Evolutionary conservation across 2,888 invertebrate genomes (phyloP), one percentile per base, ranked within the genome.

Genomic region (Eulithis prunata): DNA sequence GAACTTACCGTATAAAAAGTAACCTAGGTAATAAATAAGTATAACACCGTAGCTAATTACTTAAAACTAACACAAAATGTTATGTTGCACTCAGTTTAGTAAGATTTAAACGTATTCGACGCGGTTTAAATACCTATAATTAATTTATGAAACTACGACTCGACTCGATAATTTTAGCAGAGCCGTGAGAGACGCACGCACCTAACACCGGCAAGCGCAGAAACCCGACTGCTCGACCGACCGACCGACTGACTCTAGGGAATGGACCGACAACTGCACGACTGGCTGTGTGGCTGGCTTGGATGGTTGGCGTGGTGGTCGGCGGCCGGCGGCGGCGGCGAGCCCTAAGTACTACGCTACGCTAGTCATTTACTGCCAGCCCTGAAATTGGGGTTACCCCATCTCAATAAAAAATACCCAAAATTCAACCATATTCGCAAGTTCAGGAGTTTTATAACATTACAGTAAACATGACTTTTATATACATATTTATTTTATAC

Each of bases 141-240:
- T 70, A 70, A 73, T 75, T 79, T 78, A 81, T 83, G 79, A 81
- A 83, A 84, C 77, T 85, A 83, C 79, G 80, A 85, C 85, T 90
- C 90, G 80, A 85, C 85, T 89, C 90, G 90, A 89, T 80, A 82
- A 80, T 75, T 57, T 79, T 7, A 11, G 10, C 10, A 79, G 86
- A 89, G 86, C 82, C 86, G 84, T 87, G 80, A 80, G 75, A 76
- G 75, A 83, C 83, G 78, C 76, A 86, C 49, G 11, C 89, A 86
- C 83, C 86, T 82, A 66, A 76, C 79, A 82, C 87, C 85, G 81
- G 79, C 87, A 82, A 91, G 86, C 88, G 89, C 87, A 89, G 87
- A 92, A 93, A 93, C 91, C 92, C 92, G 91, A 93, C 93, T 93
- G 78, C 68, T 8, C 10, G 43, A 12, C 43, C 38, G 38, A 8